A percentile compares a stretch with the other conserved stretches of the same genome.
phyloP scores from a whole-genome alignment of 2,888 invertebrate species.

The Eustalomyia histrio region DNA sequence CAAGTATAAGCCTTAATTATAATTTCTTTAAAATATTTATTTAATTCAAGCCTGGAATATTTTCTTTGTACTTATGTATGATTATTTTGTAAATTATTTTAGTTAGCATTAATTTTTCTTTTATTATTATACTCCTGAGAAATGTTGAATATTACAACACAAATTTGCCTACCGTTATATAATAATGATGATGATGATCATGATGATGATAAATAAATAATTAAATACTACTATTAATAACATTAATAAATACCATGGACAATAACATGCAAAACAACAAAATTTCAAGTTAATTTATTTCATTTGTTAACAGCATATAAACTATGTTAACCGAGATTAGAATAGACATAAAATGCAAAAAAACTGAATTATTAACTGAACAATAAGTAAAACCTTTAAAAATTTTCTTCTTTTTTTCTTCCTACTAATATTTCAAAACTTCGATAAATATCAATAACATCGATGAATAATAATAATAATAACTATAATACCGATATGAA shows the following conservation, averaged over 20 bases:
- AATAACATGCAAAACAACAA: neutral
- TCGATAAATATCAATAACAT: no score
- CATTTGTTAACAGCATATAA: neutral
- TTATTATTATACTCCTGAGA: neutral
- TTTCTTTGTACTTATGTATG: neutral
- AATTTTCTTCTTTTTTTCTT: no score
- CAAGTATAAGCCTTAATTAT: no score
- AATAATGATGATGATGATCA: slow-evolving; percentile 14
- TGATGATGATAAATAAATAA: neutral
- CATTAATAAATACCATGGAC: slow-evolving; percentile 2
- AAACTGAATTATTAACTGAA: no score
- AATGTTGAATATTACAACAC: slow-evolving; percentile 21
- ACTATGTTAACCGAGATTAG: neutral
- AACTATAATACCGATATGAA: no score
- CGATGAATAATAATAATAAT: no score
- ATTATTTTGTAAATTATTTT: slow-evolving; percentile 21
- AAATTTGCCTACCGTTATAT: slow-evolving; percentile 31
- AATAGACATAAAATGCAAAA: no score
- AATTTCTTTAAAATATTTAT: no score
- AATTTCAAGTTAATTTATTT: neutral
- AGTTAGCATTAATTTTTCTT: slow-evolving; percentile 11
- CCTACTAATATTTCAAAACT: no score
- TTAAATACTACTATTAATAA: neutral
- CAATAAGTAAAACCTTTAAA: no score
- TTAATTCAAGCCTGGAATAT: neutral